These are phyloP conservation scores for Hestina assimilis DNA, from an alignment of 1,140 invertebrate genomes.

Conservation along the genomic window DNA sequence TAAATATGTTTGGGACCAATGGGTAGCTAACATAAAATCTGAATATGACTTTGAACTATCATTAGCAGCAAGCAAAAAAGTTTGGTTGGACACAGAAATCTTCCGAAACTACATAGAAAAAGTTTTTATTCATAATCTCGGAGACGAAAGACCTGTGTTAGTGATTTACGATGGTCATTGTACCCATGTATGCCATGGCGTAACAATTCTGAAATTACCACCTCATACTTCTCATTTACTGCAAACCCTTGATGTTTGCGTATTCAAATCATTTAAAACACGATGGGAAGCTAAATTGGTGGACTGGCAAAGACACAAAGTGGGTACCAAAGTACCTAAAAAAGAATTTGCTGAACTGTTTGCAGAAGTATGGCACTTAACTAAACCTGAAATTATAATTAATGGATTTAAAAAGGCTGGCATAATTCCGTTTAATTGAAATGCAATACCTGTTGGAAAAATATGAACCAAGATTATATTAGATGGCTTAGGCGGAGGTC, in stretches of 20 bases:
- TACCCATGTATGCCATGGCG: slow-evolving; percentile 36
- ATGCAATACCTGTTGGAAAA: slow-evolving; percentile 1
- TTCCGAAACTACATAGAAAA: slow-evolving; percentile 45
- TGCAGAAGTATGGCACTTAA: slow-evolving; percentile 12
- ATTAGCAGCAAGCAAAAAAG: slow-evolving; percentile 28
- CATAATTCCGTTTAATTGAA: slow-evolving; percentile 5
- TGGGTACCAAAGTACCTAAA: slow-evolving; percentile 23
- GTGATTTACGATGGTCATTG: slow-evolving; percentile 54
- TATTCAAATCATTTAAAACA: slow-evolving; percentile 30
- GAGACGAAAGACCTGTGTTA: slow-evolving; percentile 34
- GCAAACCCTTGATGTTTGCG: slow-evolving; percentile 48
- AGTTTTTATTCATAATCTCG: slow-evolving; percentile 17
- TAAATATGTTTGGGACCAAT: slow-evolving; percentile 31
- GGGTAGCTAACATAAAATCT: slow-evolving; percentile 21
- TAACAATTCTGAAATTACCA: slow-evolving; percentile 47
- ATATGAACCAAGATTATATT: slow-evolving; percentile 7
- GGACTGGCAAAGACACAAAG: slow-evolving; percentile 32
- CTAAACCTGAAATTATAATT: slow-evolving; percentile 7
- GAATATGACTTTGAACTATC: slow-evolving; percentile 21
- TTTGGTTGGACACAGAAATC: slow-evolving; percentile 49
- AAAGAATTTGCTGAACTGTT: slow-evolving; percentile 16
- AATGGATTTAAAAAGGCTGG: slow-evolving; percentile 19
- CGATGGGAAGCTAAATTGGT: slow-evolving; percentile 27
- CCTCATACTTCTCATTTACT: slow-evolving; percentile 49
- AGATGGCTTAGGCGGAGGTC: no score